phyloP scores from a whole-genome alignment of 1,140 invertebrate genomes.

The Apis mellifera region Amel_HAv3.1 CM009942.2:5470001-5470500 shows the following conservation, averaged over 20 bases:
- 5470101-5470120: background rate
- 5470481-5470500: constrained; percentile 11
- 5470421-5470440: constrained; percentile 11
- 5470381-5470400: constrained; percentile 29
- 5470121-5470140: constrained; percentile 4
- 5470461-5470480: background rate
- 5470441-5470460: constrained; percentile 5
- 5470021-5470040: background rate
- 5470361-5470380: background rate
- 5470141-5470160: constrained; percentile 19
- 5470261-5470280: constrained; percentile 20
- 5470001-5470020: too few relatives aligned
- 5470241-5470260: constrained; percentile 31
- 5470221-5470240: background rate
- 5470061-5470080: background rate
- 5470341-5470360: background rate
- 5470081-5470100: background rate
- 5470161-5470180: constrained; percentile 29
- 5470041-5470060: background rate
- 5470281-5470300: background rate
- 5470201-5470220: constrained; percentile 51
- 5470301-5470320: constrained; percentile 40
- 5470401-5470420: background rate
- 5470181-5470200: constrained; percentile 63
- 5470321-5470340: constrained; percentile 23